Evolutionary conservation across 2,888 invertebrate species (phyloP).

Genomic region (Autographa pulchrina): DNA sequence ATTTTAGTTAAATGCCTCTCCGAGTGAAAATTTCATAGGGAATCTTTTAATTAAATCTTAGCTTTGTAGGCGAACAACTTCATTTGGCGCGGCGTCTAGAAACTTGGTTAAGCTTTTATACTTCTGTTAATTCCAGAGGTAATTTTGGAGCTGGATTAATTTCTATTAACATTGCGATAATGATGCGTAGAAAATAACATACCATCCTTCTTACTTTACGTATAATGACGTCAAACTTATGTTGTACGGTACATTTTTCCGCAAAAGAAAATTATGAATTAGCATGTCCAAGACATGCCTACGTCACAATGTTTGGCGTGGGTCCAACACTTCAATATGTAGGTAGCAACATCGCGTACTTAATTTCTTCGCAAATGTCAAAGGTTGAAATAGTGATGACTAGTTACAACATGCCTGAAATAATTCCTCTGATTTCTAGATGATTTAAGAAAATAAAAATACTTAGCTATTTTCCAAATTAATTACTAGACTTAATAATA

Average conservation of each 20-base stretch:
- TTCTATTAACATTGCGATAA: background rate
- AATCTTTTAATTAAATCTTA: slow-evolving; percentile 71
- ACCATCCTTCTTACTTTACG: background rate
- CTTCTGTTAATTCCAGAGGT: background rate
- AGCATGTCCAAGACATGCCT: slow-evolving; percentile 62
- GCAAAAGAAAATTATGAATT: slow-evolving; percentile 76
- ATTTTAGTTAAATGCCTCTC: slow-evolving; percentile 47
- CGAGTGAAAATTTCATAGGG: slow-evolving; percentile 42
- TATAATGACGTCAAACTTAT: slow-evolving; percentile 28
- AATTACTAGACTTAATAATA: background rate
- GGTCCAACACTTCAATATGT: slow-evolving; percentile 65
- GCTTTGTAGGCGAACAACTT: slow-evolving; percentile 45
- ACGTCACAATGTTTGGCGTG: slow-evolving; percentile 73
- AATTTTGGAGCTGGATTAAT: background rate
- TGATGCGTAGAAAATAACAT: background rate
- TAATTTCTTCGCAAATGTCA: slow-evolving; percentile 64
- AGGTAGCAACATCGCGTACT: slow-evolving; percentile 61
- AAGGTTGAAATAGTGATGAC: slow-evolving; percentile 68
- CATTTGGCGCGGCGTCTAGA: slow-evolving; percentile 5
- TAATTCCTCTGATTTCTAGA: background rate
- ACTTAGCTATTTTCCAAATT: background rate
- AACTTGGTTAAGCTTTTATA: background rate
- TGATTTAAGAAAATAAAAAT: background rate
- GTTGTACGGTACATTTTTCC: slow-evolving; percentile 14
- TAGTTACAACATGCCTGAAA: background rate